Conservation (phyloP, 2,797 vertebrate genomes). For the Chelidonichthys spinosus region DNA sequence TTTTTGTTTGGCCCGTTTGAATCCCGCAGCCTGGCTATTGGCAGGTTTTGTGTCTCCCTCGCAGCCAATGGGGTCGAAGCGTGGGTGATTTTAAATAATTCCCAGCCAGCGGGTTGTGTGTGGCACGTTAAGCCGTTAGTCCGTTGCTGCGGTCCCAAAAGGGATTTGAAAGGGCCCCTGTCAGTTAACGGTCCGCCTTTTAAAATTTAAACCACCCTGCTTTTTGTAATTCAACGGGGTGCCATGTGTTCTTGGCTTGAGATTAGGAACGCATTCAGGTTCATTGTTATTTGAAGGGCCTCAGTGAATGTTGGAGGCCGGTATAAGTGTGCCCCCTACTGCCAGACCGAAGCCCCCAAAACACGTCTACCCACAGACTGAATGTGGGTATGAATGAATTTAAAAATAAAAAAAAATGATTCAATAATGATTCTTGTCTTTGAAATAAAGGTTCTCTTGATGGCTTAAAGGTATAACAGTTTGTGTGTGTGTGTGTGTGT, state of each 20-base stretch:
- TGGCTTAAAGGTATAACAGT: background rate
- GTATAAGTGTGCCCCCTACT: slow-evolving; percentile 71
- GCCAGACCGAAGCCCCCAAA: slow-evolving; percentile 32
- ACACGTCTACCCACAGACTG: background rate
- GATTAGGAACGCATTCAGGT: slow-evolving; percentile 43
- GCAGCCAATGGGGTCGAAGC: slow-evolving; percentile 61
- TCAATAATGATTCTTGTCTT: background rate
- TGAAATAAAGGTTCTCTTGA: background rate
- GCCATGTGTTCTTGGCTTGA: slow-evolving; percentile 38
- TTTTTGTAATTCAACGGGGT: slow-evolving; percentile 44
- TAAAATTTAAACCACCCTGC: slow-evolving; percentile 73
- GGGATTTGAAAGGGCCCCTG: slow-evolving; percentile 50
- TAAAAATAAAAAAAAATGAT: background rate
- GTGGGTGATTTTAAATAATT: slow-evolving; percentile 63
- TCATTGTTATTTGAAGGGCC: slow-evolving; percentile 47
- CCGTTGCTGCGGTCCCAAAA: slow-evolving; percentile 48
- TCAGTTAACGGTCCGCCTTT: slow-evolving; percentile 61
- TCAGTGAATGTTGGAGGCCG: slow-evolving; percentile 28
- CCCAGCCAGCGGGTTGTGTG: slow-evolving; percentile 43
- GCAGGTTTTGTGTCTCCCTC: slow-evolving; percentile 31
- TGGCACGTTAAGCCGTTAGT: slow-evolving; percentile 62
- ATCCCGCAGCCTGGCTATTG: slow-evolving; percentile 57
- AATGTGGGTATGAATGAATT: no score
- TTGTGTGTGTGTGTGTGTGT: background rate
- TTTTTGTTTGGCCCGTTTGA: slow-evolving; percentile 65